Percentiles rank a stretch among this genome's conserved stretches.
phyloP scores from a whole-genome alignment of 2,888 invertebrate species.

The Parnassius smintheus region DNA sequence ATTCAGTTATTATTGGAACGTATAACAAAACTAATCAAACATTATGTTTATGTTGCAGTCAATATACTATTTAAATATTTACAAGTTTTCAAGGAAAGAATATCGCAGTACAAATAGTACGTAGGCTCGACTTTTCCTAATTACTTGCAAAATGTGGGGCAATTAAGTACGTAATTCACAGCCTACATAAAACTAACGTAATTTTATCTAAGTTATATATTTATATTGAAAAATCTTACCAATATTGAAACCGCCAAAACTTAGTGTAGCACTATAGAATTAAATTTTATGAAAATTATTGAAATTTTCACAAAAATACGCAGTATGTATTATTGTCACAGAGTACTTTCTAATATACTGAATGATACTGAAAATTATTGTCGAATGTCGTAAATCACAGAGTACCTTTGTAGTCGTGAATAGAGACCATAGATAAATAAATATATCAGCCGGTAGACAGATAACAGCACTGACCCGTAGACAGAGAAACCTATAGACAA shows the following conservation, averaged over 20 bases:
- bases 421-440: too few relatives aligned
- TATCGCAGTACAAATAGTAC: conserved; percentile 5
- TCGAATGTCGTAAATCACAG: too few relatives aligned
- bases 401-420: too few relatives aligned
- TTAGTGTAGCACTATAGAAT: neutral
- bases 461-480: too few relatives aligned
- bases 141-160: conserved; percentile 23
- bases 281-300: too few relatives aligned
- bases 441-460: too few relatives aligned
- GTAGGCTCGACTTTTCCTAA: conserved; percentile 13
- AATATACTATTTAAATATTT: conserved; percentile 6
- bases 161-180: conserved; percentile 13
- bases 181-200: conserved; percentile 4
- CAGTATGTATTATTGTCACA: too few relatives aligned
- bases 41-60: neutral
- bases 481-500: too few relatives aligned
- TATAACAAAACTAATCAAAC: neutral
- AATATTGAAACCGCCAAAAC: neutral
- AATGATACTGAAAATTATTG: too few relatives aligned
- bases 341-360: too few relatives aligned
- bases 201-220: neutral
- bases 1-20: too few relatives aligned
- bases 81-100: conserved; percentile 3
- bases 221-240: conserved; percentile 5
- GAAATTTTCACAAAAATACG: too few relatives aligned